Evolutionary conservation across 2,113 vertebrate species (phyloP), one percentile per base, ranked within the genome.

Genomic region (Ceratotherium simum): DNA sequence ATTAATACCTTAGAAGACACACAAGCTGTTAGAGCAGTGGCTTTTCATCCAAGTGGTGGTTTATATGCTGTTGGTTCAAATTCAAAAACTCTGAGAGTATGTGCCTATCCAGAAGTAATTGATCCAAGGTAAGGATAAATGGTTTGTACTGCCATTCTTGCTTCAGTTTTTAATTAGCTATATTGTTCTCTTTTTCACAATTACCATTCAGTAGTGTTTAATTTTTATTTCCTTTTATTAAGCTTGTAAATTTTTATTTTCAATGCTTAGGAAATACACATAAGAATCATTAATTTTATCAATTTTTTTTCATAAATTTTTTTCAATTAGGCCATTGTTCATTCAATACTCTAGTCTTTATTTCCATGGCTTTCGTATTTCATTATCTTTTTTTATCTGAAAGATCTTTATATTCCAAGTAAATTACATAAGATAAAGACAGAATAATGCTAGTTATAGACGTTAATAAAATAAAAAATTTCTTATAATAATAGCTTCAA

Each of bases 1-100:
- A 98, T 99, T 96, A 99, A 98, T 97, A 99, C 99, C 87, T 98
- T 99, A 17, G 99, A 99, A 98, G 99, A 99, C 97, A 99, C 99
- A 1, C 99, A 99, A 98, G 99, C 99, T 33, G 99, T 99, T 85
- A 99, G 99, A 90, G 99, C 99, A 2, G 99, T 99, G 96, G 99
- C 99, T 96, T 99, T 99, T 98, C 99, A 99, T 98, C 99, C 99
- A n/a, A 98, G 99, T 72, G 99, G 99, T 78, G 98, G 98, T 14
- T 99, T 99, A n/a, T 99, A 99, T 92, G 99, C 99, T 60, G 99
- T 99, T 7, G 99, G 99, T 94, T 99, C 99, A 95, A 99, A 99
- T 98, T 99, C 99, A 10, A 99, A 99, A 99, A 99, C 99, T 13
- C 98, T 99, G 96, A 98, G 99, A 97, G 99, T 99, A 25, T 99